phyloP scores from a whole-genome alignment of 2,797 vertebrate species.

The Acestrorhynchus altus region DNA sequence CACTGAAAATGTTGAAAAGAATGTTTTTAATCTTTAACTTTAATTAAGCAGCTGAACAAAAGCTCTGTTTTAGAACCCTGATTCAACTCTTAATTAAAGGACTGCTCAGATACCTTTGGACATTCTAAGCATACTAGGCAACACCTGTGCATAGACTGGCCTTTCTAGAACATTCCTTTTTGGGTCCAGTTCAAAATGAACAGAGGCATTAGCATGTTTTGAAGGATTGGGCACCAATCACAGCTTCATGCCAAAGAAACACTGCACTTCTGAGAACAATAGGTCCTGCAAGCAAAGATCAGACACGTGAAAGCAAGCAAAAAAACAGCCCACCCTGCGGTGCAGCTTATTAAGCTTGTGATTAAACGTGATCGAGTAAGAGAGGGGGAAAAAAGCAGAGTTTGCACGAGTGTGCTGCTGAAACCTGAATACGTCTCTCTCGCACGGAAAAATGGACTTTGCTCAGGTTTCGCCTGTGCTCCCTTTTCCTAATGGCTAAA shows the following conservation, averaged over 20 bases:
- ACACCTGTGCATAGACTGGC: background rate
- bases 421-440: background rate
- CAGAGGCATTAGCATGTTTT: constrained; percentile 45
- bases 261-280: constrained; percentile 2
- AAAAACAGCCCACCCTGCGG: constrained; percentile 19
- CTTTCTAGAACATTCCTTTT: constrained; percentile 12
- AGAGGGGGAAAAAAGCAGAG: too few species aligned
- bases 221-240: constrained; percentile 5
- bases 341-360: constrained; percentile 34
- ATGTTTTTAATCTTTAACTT: too few species aligned
- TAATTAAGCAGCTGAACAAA: too few species aligned
- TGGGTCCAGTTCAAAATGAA: constrained; percentile 13
- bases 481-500: constrained; percentile 5
- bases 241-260: constrained; percentile 22
- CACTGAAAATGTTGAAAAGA: too few species aligned
- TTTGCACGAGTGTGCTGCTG: background rate
- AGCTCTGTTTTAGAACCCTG: too few species aligned
- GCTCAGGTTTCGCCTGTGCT: background rate
- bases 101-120: too few species aligned
- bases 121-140: background rate
- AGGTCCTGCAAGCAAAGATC: constrained; percentile 10
- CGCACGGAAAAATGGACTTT: constrained; percentile 10
- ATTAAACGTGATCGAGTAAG: constrained; percentile 31
- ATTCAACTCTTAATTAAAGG: too few species aligned
- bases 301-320: constrained; percentile 17